A percentile compares a stretch with the other conserved stretches of the same genome.
Conservation (phyloP, 2,797 vertebrate genomes). For the Fundulus diaphanus region DNA sequence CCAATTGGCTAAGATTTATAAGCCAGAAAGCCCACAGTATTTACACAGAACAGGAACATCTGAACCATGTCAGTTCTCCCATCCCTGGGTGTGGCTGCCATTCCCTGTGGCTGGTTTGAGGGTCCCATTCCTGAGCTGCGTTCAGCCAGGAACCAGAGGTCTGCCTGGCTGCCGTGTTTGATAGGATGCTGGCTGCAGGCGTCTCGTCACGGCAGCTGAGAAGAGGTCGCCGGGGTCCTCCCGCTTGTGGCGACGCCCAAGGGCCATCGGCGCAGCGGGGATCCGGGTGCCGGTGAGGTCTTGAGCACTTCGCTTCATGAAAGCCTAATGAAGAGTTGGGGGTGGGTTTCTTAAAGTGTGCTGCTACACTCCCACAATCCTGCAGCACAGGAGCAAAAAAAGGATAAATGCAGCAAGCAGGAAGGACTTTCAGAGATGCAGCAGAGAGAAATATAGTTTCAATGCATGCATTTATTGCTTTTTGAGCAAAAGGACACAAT, state of each 20-base stretch:
- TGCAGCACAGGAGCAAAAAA: slow-evolving; percentile 53
- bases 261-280: slow-evolving; percentile 82
- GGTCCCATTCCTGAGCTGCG: slow-evolving; percentile 45
- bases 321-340: slow-evolving; percentile 83
- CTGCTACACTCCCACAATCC: slow-evolving; percentile 60
- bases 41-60: slow-evolving; percentile 54
- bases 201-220: slow-evolving; percentile 76
- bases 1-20: slow-evolving; percentile 55
- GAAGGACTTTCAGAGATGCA: slow-evolving; percentile 34
- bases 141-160: slow-evolving; percentile 43
- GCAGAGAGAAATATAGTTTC: slow-evolving; percentile 19
- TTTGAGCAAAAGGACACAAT: slow-evolving; percentile 34
- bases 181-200: slow-evolving; percentile 77
- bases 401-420: slow-evolving; percentile 25
- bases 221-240: slow-evolving; percentile 81
- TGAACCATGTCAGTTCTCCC: slow-evolving; percentile 57
- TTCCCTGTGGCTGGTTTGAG: slow-evolving; percentile 65
- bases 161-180: slow-evolving; percentile 62
- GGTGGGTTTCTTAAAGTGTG: slow-evolving; percentile 57
- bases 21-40: slow-evolving; percentile 61
- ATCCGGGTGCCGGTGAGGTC: slow-evolving; percentile 78
- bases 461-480: slow-evolving; percentile 62
- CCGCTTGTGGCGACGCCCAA: slow-evolving; percentile 78
- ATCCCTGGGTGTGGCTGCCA: slow-evolving; percentile 62
- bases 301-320: slow-evolving; percentile 75